phyloP scores from a whole-genome alignment of 2,113 vertebrate genomes.

The Myiopsitta monachus region DNA sequence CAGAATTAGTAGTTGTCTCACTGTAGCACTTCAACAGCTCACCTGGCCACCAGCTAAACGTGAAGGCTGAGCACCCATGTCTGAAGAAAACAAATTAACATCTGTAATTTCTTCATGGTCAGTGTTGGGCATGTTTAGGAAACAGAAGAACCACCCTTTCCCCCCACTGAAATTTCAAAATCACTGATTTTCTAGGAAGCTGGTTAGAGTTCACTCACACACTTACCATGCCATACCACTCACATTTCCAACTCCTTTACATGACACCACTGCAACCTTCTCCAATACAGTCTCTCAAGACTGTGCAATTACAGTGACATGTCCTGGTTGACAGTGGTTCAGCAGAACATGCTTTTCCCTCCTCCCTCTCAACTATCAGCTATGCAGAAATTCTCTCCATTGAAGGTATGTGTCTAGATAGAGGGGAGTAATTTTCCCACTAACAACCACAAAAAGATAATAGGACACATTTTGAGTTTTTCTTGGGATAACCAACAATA shows the following conservation, averaged over 20 bases:
- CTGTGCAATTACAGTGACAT: not conserved
- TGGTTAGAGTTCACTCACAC: not conserved
- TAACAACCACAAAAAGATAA: slow-evolving; percentile 48
- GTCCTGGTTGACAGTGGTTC: not conserved
- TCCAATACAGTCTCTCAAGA: not conserved
- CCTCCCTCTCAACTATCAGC: not conserved
- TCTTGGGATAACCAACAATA: slow-evolving; percentile 51
- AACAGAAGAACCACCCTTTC: not conserved
- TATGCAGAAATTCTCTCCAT: not conserved
- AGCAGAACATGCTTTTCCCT: not conserved
- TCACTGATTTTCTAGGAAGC: not conserved
- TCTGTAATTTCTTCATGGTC: not conserved
- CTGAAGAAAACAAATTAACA: not conserved
- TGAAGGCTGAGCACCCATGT: not conserved
- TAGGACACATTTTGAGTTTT: slow-evolving; percentile 25
- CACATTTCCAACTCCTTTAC: not conserved
- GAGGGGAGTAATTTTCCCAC: not conserved
- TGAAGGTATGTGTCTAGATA: not conserved
- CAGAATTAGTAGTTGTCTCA: not conserved
- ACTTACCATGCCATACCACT: fast-evolving
- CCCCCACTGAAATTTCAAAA: not conserved
- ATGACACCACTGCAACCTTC: not conserved
- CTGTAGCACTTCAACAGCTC: not conserved
- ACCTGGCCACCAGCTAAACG: not conserved
- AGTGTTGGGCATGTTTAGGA: not conserved